A percentile compares a stretch with the other conserved stretches of the same genome.
These are phyloP conservation scores for Lagopus leucura DNA, from an alignment of 2,113 vertebrate species.

Conservation along the genomic window DNA sequence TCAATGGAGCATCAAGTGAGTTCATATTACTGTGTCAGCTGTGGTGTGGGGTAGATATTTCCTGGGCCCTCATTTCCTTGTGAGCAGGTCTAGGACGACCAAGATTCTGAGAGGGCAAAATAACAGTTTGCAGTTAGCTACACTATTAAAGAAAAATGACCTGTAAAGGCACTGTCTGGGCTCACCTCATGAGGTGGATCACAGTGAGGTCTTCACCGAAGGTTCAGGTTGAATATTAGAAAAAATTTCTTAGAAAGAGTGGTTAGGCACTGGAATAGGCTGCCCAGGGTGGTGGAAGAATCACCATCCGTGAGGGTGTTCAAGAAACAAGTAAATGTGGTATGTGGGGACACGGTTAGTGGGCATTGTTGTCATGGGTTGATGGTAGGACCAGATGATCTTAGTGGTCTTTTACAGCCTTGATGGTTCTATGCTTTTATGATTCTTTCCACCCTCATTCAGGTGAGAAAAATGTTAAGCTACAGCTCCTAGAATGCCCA, in stretches of 20 bases:
- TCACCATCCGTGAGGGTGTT: too few species aligned
- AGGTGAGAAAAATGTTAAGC: neutral
- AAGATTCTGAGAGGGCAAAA: neutral
- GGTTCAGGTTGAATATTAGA: too few species aligned
- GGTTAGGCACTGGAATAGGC: too few species aligned
- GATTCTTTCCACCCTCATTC: neutral
- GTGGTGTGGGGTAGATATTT: neutral
- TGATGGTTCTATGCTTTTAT: too few species aligned
- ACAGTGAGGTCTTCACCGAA: neutral
- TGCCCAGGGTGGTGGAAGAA: too few species aligned
- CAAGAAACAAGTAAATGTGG: too few species aligned
- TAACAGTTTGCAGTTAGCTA: neutral
- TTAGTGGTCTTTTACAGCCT: too few species aligned
- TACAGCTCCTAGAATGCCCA: neutral
- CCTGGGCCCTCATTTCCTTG: neutral
- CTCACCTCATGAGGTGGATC: neutral
- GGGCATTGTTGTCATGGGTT: too few species aligned
- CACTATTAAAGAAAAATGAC: neutral
- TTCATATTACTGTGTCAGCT: neutral
- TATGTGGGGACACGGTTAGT: too few species aligned
- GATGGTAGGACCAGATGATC: too few species aligned
- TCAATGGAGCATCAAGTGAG: neutral
- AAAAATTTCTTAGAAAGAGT: too few species aligned
- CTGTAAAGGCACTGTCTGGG: neutral
- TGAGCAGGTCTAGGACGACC: neutral